Evolutionary conservation across 2,113 vertebrate species (phyloP), one percentile per base, ranked within the genome.

Genomic region (Ictalurus punctatus): DNA sequence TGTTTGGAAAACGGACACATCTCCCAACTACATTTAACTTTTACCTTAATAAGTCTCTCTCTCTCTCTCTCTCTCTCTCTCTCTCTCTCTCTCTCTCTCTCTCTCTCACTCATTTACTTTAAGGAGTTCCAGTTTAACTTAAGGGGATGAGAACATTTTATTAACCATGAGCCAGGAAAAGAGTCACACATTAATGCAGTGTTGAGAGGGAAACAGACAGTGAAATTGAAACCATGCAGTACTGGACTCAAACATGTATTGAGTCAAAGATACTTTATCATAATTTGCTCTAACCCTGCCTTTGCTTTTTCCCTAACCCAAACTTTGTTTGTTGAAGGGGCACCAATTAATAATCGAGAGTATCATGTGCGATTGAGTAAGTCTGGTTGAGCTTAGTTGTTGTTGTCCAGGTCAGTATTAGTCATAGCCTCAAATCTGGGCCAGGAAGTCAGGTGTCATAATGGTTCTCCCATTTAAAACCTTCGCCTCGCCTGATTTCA

Each of bases 81-180:
- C n/a, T 86, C 16, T 86, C 27, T 74, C 13, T 85, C n/a, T 61
- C 54, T 79, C 19, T 79, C 7, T 59, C n/a, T 86, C 16, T 86
- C 16, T 74, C 17, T 37, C 44, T 61, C 19, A 34, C 30, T n/a
- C 25, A 63, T 59, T 82, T 82, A 21, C 80, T 82, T 82, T 59
- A 44, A 65, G 14, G 19, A 87, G 71, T 81, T 69, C 61, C 34
- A 67, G 44, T 87, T 69, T 81, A 81, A 69, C 61, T 30, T 23
- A 30, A 81, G 76, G 63, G n/a, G 61, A 87, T 87, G 86, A 87
- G 86, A 87, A 52, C 86, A 81, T 83, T 82, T 83, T 83, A 73
- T 74, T 30, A 88, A 69, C 54, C 23, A 19, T 34, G 67, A 52
- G 87, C 87, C 87, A 88, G 80, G 80, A 83, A 88, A 88, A 88